These are phyloP conservation scores for Cyphomyrus discorhynchus DNA, from an alignment of 2,113 vertebrate species.

Conservation along the genomic window DNA sequence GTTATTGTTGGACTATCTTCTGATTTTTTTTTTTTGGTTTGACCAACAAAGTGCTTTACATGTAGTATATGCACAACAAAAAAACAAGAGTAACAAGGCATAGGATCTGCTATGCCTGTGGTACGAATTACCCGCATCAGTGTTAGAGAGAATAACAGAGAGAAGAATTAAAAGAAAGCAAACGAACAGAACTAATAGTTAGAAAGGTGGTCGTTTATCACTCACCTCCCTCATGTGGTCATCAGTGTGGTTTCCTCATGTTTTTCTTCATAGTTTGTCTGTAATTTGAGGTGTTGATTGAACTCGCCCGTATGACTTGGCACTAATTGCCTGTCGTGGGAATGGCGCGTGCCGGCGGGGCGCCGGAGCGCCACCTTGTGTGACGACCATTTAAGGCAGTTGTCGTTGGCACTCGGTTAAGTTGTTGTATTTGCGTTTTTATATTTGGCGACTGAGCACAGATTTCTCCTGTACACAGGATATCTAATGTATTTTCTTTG, in stretches of 20 bases:
- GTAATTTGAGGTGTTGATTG: constrained; percentile 37
- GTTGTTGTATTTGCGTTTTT: constrained; percentile 67
- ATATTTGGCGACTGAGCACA: constrained; percentile 64
- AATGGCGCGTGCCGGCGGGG: constrained; percentile 26
- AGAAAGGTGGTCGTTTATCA: constrained; percentile 26
- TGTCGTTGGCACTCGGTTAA: constrained; percentile 87
- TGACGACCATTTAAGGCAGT: constrained; percentile 80
- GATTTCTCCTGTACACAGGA: constrained; percentile 33
- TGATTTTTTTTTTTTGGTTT: constrained; percentile 38
- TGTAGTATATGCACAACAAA: constrained; percentile 67
- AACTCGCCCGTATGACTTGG: constrained; percentile 1
- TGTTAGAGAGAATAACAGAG: constrained; percentile 52
- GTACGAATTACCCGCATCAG: constrained; percentile 83
- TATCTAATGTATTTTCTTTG: background rate
- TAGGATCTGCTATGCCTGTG: constrained; percentile 69
- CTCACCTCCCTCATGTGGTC: constrained; percentile 21
- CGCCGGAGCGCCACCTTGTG: constrained; percentile 63
- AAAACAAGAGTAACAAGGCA: constrained; percentile 71
- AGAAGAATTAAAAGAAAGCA: constrained; percentile 18
- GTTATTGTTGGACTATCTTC: constrained; percentile 38
- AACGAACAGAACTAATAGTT: constrained; percentile 33
- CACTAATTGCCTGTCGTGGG: constrained; percentile 44
- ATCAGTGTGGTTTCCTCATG: constrained; percentile 42
- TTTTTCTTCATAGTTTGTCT: constrained; percentile 9
- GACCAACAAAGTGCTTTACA: constrained; percentile 81